Evolutionary conservation across 2,888 invertebrate species (phyloP), one percentile per base, ranked within the genome.

Genomic region (Baronia brevicornis): DNA sequence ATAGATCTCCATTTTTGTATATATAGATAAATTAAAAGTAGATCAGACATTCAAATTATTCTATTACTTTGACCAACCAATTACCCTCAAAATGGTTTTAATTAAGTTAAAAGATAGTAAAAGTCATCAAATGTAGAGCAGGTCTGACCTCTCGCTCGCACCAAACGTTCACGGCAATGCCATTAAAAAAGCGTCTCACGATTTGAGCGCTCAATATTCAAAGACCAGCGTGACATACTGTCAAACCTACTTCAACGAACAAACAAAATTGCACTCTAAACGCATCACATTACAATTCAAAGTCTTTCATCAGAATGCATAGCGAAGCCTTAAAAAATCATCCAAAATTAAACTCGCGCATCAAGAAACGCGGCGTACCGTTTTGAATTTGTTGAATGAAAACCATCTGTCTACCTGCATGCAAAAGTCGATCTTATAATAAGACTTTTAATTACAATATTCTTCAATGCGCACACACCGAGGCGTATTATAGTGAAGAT

Each of bases 181-280:
- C 22, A 27, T 31, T 36, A 12, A 36, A 31, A 12, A 30, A 26
- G 18, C 26, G 8, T n/a, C n/a, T n/a, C 35, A 36, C 35, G 25
- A 30, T 26, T 31, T 27, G 30, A 27, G 19, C 14, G 36, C 17
- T 23, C 26, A 36, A 36, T 31, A 31, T 36, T 31, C 36, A 31
- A 31, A 31, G 31, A 21, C 30, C 36, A 25, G 23, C 31, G 36
- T 31, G 36, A 36, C 36, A 27, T 36, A 36, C 36, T 31, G 36
- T 10, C 13, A 4, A 12, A 12, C 22, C 29, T 14, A 30, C 35
- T 21, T 30, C 14, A 4, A 6, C 12, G 5, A 3, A 21, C 15
- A 3, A 12, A 5, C 13, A 1, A 26, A 4, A 13, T 12, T 12
- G 0, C 14, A 23, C 27, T 7, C 20, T 36, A 5, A 5, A 0